phyloP scores from a whole-genome alignment of 2,797 vertebrate species.

The Molossus alvarezi region DNA sequence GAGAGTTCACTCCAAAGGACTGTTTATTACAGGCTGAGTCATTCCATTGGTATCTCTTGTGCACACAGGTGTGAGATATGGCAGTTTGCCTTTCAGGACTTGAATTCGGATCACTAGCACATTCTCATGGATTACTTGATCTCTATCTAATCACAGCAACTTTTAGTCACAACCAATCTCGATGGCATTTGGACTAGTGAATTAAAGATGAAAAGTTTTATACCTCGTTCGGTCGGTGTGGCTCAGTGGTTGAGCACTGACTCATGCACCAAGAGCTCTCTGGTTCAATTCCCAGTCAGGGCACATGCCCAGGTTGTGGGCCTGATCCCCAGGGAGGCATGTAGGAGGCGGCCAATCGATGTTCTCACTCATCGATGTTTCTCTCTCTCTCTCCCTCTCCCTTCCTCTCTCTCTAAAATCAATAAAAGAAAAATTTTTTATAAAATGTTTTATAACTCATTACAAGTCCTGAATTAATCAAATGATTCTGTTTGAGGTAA shows the following conservation, averaged over 20 bases:
- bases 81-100: background rate
- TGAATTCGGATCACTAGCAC: constrained; percentile 26
- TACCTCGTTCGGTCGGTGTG: no score
- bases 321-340: no score
- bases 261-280: no score
- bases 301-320: no score
- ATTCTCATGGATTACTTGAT: background rate
- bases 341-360: no score
- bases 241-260: no score
- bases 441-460: constrained; percentile 8
- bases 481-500: background rate
- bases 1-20: background rate
- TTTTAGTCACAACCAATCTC: constrained; percentile 23
- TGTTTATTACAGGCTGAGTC: constrained; percentile 40
- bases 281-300: no score
- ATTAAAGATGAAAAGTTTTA: background rate
- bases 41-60: constrained; percentile 31
- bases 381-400: no score
- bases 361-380: no score
- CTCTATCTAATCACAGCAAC: constrained; percentile 37
- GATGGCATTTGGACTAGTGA: background rate
- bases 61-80: background rate
- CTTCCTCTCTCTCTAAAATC: no score
- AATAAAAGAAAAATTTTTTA: no score
- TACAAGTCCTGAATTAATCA: background rate